phyloP scores from a whole-genome alignment of 2,888 invertebrate species.

The Cybosia mesomella region DNA sequence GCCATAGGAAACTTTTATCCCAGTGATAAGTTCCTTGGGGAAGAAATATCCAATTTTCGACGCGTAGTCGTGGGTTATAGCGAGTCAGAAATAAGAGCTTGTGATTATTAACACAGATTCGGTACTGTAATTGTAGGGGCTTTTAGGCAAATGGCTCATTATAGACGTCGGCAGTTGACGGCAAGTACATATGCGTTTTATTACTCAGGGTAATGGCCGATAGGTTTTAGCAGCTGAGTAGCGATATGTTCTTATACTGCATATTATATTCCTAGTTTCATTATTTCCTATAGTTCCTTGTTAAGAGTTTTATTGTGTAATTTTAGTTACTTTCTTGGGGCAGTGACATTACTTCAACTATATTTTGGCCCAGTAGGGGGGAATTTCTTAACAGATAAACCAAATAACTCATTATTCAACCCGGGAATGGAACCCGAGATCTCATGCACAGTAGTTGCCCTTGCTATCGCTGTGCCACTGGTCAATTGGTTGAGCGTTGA shows the following conservation, averaged over 20 bases:
- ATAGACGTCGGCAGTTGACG: slow-evolving; percentile 35
- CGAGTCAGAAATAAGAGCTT: slow-evolving; percentile 8
- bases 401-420: no score
- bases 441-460: no score
- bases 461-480: background rate
- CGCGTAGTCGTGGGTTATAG: background rate
- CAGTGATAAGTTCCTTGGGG: background rate
- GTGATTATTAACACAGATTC: slow-evolving; percentile 7
- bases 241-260: background rate
- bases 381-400: no score
- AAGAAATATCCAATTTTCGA: background rate
- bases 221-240: slow-evolving; percentile 16
- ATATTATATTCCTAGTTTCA: background rate
- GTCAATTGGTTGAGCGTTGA: no score
- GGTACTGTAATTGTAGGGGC: slow-evolving; percentile 26
- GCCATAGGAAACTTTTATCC: background rate
- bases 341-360: no score
- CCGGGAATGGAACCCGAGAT: no score
- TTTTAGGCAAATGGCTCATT: slow-evolving; percentile 56
- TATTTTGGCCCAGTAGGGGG: no score
- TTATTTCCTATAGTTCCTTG: background rate
- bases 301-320: background rate
- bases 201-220: slow-evolving; percentile 32
- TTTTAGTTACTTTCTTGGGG: background rate
- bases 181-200: slow-evolving; percentile 42